Evolutionary conservation across 2,888 invertebrate genomes (phyloP), one percentile per base, ranked within the genome.

Genomic region (Lepeophtheirus nordmannii): DNA sequence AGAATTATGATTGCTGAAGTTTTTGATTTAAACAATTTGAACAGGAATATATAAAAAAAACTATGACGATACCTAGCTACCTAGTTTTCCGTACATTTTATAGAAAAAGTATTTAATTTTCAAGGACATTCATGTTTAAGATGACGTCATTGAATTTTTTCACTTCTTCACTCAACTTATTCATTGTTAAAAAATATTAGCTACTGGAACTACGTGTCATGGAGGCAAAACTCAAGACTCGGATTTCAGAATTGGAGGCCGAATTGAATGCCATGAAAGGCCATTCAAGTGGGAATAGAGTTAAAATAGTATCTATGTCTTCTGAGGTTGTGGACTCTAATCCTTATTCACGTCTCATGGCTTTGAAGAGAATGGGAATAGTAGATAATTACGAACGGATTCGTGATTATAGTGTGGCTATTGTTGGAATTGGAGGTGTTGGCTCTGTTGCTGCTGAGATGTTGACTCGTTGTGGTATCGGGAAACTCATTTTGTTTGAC

Each of bases 371-470:
- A 68, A 99, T 99, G 98, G 98, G 98, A 40, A 96, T 99, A 70
- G 98, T 98, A 1, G 83, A 93, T 71, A 90, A 99, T 76, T 98
- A 98, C 75, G 96, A 97, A 78, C 84, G 84, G 72, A 91, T 92
- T 69, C 81, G 97, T 53, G 84, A 87, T 41, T 84, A 84, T 75
- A 83, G 92, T 0, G 88, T 98, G 5, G 91, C 90, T 9, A 84
- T 99, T 53, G 93, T 99, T 11, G 98, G 98, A 5, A 86, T 99
- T 0, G 98, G 98, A 1, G 98, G 98, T 41, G 97, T 99, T n/a
- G 98, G 98, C 57, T 94, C 94, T 79, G 98, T 99, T 1, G 93
- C 98, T 1, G 96, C 98, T 56, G 98, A 99, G 79, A 99, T 99
- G 98, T 79, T 99, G 63, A 96, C 97, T 1, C 80, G 98, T 69